Conservation (phyloP, 2,113 vertebrate species). For the Chionomys nivalis region DNA sequence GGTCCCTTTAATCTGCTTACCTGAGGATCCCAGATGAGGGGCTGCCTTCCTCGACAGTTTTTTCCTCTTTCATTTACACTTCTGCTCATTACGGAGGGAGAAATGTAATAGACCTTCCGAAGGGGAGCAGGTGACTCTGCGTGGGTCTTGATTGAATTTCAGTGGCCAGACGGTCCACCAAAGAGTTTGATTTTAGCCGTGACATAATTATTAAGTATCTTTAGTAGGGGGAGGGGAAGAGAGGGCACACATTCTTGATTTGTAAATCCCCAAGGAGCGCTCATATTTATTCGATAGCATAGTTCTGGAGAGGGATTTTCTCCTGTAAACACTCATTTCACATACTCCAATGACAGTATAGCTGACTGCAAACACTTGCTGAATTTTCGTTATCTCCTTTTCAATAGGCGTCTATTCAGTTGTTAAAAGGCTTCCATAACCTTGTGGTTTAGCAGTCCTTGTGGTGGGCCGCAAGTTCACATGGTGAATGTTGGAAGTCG, state of each 20-base stretch:
- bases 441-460: fast-evolving
- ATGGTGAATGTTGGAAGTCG: fast-evolving
- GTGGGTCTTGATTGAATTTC: slow-evolving; percentile 35
- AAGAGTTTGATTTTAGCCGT: neutral
- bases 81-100: neutral
- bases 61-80: neutral
- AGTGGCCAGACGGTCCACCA: neutral
- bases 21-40: slow-evolving; percentile 3
- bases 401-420: neutral
- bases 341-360: neutral
- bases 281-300: neutral
- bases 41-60: neutral
- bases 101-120: neutral
- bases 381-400: neutral
- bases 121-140: slow-evolving; percentile 50
- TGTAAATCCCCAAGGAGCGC: neutral
- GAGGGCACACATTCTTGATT: neutral
- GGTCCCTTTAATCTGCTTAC: slow-evolving; percentile 67
- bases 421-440: neutral
- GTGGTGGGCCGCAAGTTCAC: fast-evolving
- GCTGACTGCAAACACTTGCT: neutral
- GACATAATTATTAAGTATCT: slow-evolving; percentile 19
- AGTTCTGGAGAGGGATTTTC: neutral
- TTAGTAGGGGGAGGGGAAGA: neutral
- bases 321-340: neutral